Evolutionary conservation across 2,797 vertebrate genomes (phyloP), one percentile per base, ranked within the genome.

Genomic region (Lithobates sylvaticus): DNA sequence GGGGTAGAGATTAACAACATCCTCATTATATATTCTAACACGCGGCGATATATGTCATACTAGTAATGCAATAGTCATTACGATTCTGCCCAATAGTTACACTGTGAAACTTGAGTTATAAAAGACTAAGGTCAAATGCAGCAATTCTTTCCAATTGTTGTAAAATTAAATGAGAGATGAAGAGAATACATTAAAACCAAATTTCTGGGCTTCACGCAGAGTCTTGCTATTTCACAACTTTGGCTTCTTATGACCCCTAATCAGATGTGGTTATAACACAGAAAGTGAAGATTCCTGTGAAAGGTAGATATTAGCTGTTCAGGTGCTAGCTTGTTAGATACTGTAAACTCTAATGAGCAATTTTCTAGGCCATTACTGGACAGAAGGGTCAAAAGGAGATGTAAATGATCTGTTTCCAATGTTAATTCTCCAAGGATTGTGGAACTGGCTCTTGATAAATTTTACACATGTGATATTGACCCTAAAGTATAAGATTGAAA

Each of bases 361-460:
- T 86, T 81, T 86, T 86, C 84, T 54, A 47, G 76, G 78, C 65
- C 84, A 86, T 86, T 81, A 81, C 71, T 81, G 72, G 78, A 64
- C 84, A 86, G 78, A 54, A 65, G 67, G 84, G 84, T 86, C 84
- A 81, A 23, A 75, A 29, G 72, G 78, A 69, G 47, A 81, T 81
- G 72, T 79, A 76, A 70, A 21, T 70, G 39, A 77, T 65, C 58
- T 68, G 70, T 72, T 79, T 13, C 69, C 72, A 50, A 73, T 69
- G 47, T 64, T 54, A 76, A 76, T 86, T 80, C 84, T 79, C 44
- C 27, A 71, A 47, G 72, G 78, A 34, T 76, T 67, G 32, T 9
- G 15, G 73, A 76, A 81, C 54, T 47, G 23, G 29, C 27, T 75
- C 26, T 16, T 44, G 3, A 58, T 23, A 39, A 18, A 39, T 65